Base-by-base conservation (phyloP, 1,140 invertebrate species). In the Polypedilum vanderplanki region DNA sequence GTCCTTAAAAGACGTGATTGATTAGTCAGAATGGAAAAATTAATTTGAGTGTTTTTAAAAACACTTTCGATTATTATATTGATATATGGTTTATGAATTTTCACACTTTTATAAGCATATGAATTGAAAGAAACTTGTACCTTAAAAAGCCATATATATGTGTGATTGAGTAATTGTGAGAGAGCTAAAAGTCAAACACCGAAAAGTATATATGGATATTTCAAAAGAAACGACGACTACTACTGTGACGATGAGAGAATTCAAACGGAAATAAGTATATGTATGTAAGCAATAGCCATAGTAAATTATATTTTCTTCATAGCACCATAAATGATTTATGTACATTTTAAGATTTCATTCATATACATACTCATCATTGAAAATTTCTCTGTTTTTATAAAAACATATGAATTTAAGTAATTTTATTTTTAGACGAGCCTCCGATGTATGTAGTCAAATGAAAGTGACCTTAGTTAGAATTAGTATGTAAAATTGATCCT, bases 291-390 rank as follows among this genome's bases (percentile, higher is more conserved):
- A 5, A 5, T 33, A 33, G 24, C 2, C 24, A 33, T 33, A 33
- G 24, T 33, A 33, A 33, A 33, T 33, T 33, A 3, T 33, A 3
- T 33, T 33, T 33, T 33, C 24, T 33, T 33, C 46, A 57, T 4
- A 57, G 46, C 12, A n/a, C 46, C 46, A 57, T 57, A 57, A 57
- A 57, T 15, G n/a, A 57, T 57, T 57, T 57, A 57, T 57, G 9
- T 57, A 57, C 46, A n/a, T 57, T 57, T 57, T n/a, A 57, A 57
- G 46, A 57, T 57, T 57, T 57, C 46, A 57, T 57, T 57, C 46
- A 57, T 57, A 57, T n/a, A 46, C 15, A 46, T 46, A n/a, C 46
- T 57, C 12, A 12, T 57, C n/a, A 57, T n/a, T 57, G 46, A 57
- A 57, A 57, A 57, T n/a, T 57, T 57, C 46, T n/a, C 12, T 57